Conservation (phyloP, 1,140 invertebrate species). For the Hesperophylax magnus region DNA sequence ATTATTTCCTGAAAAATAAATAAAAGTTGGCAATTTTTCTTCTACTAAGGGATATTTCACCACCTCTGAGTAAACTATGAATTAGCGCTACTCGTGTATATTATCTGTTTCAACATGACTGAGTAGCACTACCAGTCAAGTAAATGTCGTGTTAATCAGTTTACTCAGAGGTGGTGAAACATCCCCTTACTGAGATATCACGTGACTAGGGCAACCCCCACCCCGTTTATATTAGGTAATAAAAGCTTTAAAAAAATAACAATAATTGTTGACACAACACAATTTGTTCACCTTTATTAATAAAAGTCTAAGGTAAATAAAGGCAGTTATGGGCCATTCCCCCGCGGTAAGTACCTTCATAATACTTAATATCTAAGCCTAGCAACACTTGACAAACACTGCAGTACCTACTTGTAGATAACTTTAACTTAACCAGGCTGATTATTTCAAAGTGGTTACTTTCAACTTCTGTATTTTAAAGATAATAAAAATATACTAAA, state of each 20-base stretch:
- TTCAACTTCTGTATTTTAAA: neutral
- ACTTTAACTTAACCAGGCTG: neutral
- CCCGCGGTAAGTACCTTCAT: slow-evolving; percentile 8
- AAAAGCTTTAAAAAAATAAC: slow-evolving; percentile 53
- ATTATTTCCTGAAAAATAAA: no score
- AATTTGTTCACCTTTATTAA: slow-evolving; percentile 37
- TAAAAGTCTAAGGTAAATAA: slow-evolving; percentile 28
- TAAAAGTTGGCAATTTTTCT: no score
- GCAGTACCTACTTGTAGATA: neutral
- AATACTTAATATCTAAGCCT: neutral
- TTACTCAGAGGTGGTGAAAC: no score
- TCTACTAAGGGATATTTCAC: no score
- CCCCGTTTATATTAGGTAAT: slow-evolving; percentile 16
- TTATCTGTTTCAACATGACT: no score
- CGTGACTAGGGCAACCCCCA: slow-evolving; percentile 7
- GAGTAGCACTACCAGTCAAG: no score
- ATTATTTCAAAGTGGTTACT: neutral
- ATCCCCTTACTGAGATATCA: neutral
- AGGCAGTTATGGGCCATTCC: slow-evolving; percentile 26
- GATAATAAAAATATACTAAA: neutral
- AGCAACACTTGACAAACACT: neutral
- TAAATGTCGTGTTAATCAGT: no score
- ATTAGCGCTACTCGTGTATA: no score
- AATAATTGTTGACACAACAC: slow-evolving; percentile 34
- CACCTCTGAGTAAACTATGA: no score